Evolutionary conservation across 2,888 invertebrate species (phyloP), one percentile per base, ranked within the genome.

Genomic region (Pachycephus smyrnensis): DNA sequence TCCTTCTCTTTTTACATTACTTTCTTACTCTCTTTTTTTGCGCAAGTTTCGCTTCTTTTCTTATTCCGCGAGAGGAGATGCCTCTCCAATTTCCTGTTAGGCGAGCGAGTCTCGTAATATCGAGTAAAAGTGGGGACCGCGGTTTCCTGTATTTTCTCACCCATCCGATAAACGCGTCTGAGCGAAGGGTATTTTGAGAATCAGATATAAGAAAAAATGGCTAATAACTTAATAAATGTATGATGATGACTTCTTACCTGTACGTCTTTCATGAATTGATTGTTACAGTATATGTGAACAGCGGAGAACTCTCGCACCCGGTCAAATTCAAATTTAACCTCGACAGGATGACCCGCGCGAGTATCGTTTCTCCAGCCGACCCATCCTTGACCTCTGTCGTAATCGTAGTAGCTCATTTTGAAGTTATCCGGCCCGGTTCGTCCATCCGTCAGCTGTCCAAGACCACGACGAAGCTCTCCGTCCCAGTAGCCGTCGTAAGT

Each of bases 311-410:
- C 97, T 31, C 97, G 93, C 79, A 97, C 95, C 88, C 94, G 94
- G 89, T 98, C 97, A 92, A 98, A 98, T 91, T 97, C 97, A 92
- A 96, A 96, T 79, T 93, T 93, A 84, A 96, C 93, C 85, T 95
- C 94, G 0, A 96, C 94, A 0, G 95, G 94, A 86, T 93, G 92
- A 40, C 93, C 92, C 73, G 93, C 92, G 4, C 95, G 92, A 3
- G 95, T 94, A 89, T 96, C 96, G 91, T 96, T 96, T 88, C 95
- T 94, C 98, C 98, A 98, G 1, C 98, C 98, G 40, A 98, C 95
- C 98, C 98, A 98, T 76, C 97, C 96, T 87, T 96, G 96, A 90
- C 92, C 93, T 86, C 93, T 92, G 76, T 93, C 93, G 80, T 92
- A 92, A 77, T 92, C 95, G 91, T 94, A 94, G 88, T 94, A 94